phyloP scores from a whole-genome alignment of 23 tunicate species.

The Halocynthia roretzi region DNA sequence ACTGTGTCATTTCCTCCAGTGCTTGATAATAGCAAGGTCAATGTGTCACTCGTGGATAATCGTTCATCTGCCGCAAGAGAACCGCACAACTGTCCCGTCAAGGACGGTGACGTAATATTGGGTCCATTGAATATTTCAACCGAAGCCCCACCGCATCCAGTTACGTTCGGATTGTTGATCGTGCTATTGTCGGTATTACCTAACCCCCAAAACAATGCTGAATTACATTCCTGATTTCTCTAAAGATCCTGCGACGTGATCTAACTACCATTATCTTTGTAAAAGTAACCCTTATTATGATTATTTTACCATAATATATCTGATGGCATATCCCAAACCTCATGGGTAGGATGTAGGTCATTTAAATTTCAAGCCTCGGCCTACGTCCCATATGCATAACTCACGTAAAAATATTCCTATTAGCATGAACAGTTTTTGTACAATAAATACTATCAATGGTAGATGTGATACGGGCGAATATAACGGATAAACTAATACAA shows the following conservation, averaged over 20 bases:
- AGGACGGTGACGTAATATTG: slow-evolving; percentile 7
- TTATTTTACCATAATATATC: too few species aligned
- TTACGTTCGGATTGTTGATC: background rate
- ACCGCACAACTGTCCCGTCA: slow-evolving; percentile 5
- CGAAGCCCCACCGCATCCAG: slow-evolving; percentile 31
- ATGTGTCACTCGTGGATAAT: slow-evolving; percentile 41
- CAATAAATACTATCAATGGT: background rate
- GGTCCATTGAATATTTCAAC: slow-evolving; percentile 31
- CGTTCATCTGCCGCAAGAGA: slow-evolving; percentile 18
- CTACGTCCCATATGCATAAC: too few species aligned
- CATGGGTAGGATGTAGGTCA: too few species aligned
- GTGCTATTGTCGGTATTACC: background rate
- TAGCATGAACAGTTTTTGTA: background rate
- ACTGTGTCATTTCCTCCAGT: slow-evolving; percentile 52
- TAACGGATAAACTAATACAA: background rate
- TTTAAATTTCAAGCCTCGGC: too few species aligned
- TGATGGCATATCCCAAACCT: too few species aligned
- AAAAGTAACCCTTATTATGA: too few species aligned
- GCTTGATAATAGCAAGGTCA: slow-evolving; percentile 39
- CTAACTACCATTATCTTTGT: too few species aligned
- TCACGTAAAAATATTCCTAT: too few species aligned
- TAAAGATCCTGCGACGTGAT: too few species aligned
- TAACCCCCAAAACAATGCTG: background rate
- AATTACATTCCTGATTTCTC: too few species aligned
- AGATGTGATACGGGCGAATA: background rate